Percentiles rank a stretch among this genome's conserved stretches.
Evolutionary conservation across 2,797 vertebrate species (phyloP).

Genomic region (Pseudocheirus occidentalis): DNA sequence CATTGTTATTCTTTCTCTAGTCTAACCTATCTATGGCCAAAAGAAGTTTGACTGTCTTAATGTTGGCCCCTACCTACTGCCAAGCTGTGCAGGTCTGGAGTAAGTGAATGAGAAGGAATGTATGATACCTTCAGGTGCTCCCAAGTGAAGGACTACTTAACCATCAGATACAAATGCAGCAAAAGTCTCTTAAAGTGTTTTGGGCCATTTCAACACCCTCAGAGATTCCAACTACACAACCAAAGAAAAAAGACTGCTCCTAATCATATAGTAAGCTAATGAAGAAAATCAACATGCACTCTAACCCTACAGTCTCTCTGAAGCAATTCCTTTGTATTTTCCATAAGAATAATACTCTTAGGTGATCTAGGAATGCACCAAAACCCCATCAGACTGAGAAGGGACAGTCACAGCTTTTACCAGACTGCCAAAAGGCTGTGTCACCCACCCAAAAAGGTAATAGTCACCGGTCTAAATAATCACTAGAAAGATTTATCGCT

Average conservation of each 20-base stretch:
- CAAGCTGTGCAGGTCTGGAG: too few relatives aligned
- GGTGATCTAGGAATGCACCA: neutral
- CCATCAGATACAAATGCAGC: neutral
- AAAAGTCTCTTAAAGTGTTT: neutral
- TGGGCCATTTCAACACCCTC: neutral
- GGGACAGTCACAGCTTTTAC: neutral
- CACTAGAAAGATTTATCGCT: conserved; percentile 13
- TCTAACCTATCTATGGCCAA: too few relatives aligned
- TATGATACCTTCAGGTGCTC: neutral
- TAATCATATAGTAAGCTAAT: neutral
- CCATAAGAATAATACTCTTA: neutral
- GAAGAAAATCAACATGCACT: neutral
- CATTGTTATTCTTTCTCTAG: too few relatives aligned
- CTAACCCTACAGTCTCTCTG: neutral
- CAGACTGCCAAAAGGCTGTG: neutral
- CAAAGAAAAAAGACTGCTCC: neutral
- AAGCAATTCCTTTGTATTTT: neutral
- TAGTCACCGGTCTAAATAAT: neutral
- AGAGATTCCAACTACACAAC: neutral
- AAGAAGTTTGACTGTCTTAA: too few relatives aligned
- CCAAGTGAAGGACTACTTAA: neutral
- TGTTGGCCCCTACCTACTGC: too few relatives aligned
- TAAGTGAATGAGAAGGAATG: neutral
- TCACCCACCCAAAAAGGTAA: neutral
- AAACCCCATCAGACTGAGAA: neutral